These are phyloP conservation scores for Sanderia malayensis DNA, from an alignment of 30 jellyfish, hydroid and myxozoan species.

Conservation along the genomic window DNA sequence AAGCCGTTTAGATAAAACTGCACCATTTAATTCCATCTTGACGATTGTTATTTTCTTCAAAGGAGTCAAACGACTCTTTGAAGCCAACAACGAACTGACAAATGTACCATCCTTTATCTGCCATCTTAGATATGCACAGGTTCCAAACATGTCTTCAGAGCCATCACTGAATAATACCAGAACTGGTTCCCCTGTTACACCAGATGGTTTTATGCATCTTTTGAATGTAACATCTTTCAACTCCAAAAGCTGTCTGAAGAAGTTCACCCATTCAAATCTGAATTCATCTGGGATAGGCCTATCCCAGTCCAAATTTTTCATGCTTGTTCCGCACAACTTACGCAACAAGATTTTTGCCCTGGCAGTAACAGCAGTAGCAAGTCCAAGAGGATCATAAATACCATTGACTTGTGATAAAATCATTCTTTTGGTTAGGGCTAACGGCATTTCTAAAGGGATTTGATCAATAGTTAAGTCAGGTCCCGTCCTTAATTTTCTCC, in stretches of 20 bases:
- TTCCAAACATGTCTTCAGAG: slow-evolving; percentile 21
- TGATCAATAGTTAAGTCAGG: neutral
- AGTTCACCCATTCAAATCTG: slow-evolving; percentile 2
- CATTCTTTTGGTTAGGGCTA: neutral
- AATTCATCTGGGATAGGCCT: slow-evolving; percentile 18
- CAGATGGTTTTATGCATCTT: slow-evolving; percentile 36
- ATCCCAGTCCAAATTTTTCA: slow-evolving; percentile 26
- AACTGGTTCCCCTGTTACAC: slow-evolving; percentile 24
- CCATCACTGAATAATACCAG: slow-evolving; percentile 25
- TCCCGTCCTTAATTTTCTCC: slow-evolving; percentile 3
- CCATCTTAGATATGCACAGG: slow-evolving; percentile 48
- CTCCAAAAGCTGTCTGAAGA: slow-evolving; percentile 2
- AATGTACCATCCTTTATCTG: neutral
- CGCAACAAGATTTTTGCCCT: slow-evolving; percentile 19
- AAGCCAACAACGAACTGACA: neutral
- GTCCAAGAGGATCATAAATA: slow-evolving; percentile 19
- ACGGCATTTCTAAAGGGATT: neutral
- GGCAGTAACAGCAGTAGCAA: slow-evolving; percentile 7
- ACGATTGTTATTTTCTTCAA: slow-evolving; percentile 5
- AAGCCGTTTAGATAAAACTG: slow-evolving; percentile 33
- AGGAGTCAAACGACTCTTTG: slow-evolving; percentile 6
- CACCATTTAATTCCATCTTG: slow-evolving; percentile 25
- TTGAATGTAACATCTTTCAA: neutral
- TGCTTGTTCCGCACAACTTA: neutral
- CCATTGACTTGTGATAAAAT: neutral